Evolutionary conservation across 2,113 vertebrate species (phyloP).

Genomic region (Centropus bengalensis): DNA sequence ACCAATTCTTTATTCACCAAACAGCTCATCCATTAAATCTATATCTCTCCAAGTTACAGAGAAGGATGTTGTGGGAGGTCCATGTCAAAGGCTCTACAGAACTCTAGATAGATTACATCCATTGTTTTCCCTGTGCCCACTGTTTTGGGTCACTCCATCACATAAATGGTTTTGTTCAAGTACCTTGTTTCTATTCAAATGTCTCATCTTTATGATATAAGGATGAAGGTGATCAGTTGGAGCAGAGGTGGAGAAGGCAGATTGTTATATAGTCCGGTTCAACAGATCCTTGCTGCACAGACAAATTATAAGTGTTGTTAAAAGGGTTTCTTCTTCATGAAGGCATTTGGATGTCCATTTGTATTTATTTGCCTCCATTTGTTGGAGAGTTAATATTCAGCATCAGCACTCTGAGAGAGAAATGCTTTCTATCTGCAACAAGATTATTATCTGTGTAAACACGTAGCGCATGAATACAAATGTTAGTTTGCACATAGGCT

Average conservation of each 20-base stretch:
- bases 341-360: not conserved
- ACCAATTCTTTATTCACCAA: too few species aligned
- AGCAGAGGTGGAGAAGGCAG: not conserved
- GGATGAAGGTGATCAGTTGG: not conserved
- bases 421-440: not conserved
- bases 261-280: not conserved
- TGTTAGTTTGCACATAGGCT: not conserved
- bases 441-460: not conserved
- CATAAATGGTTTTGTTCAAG: not conserved
- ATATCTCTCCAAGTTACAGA: too few species aligned
- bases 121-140: too few species aligned
- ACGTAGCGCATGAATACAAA: not conserved
- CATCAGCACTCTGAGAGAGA: not conserved
- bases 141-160: not conserved
- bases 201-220: not conserved
- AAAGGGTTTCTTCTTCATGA: not conserved
- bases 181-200: not conserved
- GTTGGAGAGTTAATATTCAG: not conserved
- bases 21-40: too few species aligned
- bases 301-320: not conserved
- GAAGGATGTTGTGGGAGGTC: too few species aligned
- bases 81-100: too few species aligned
- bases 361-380: not conserved
- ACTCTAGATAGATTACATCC: too few species aligned
- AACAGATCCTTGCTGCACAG: not conserved